Conservation (phyloP, 2,888 invertebrate species). For the Mesorhabditis spiculigera region DNA sequence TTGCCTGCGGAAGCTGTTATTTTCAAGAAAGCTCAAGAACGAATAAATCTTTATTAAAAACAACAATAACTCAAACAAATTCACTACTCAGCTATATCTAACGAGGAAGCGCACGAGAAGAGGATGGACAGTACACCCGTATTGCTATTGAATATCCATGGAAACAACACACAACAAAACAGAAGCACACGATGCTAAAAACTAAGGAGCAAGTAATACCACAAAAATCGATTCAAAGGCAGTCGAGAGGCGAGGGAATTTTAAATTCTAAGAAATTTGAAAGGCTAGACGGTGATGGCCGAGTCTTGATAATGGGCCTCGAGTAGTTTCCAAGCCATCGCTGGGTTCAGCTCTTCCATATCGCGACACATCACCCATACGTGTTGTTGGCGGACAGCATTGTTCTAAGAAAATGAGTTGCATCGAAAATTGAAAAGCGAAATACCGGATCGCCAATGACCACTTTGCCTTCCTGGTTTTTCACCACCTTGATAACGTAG, state of each 20-base stretch:
- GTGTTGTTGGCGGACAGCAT: slow-evolving; percentile 87
- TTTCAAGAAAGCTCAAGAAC: background rate
- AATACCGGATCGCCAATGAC: slow-evolving; percentile 83
- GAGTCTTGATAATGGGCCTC: slow-evolving; percentile 66
- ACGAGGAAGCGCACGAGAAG: too few species aligned
- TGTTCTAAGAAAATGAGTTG: slow-evolving; percentile 66
- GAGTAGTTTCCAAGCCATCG: slow-evolving; percentile 90
- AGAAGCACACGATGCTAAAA: too few species aligned
- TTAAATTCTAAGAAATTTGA: too few species aligned
- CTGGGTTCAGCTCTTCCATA: slow-evolving; percentile 84
- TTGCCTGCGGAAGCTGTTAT: background rate
- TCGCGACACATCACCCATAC: slow-evolving; percentile 98
- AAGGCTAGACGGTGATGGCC: slow-evolving; percentile 38
- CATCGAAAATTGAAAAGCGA: slow-evolving; percentile 19
- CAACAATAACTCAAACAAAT: too few species aligned
- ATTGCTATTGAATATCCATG: too few species aligned
- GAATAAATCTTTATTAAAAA: too few species aligned
- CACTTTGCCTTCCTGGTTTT: slow-evolving; percentile 76
- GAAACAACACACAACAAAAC: too few species aligned
- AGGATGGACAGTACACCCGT: too few species aligned
- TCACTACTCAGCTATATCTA: too few species aligned
- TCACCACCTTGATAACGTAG: slow-evolving; percentile 91
- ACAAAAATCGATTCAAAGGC: too few species aligned
- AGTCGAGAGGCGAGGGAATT: too few species aligned
- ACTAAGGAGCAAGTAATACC: too few species aligned